Conservation (phyloP, 53 echinoderm and acorn worm species). For the Antedon mediterranea region DNA sequence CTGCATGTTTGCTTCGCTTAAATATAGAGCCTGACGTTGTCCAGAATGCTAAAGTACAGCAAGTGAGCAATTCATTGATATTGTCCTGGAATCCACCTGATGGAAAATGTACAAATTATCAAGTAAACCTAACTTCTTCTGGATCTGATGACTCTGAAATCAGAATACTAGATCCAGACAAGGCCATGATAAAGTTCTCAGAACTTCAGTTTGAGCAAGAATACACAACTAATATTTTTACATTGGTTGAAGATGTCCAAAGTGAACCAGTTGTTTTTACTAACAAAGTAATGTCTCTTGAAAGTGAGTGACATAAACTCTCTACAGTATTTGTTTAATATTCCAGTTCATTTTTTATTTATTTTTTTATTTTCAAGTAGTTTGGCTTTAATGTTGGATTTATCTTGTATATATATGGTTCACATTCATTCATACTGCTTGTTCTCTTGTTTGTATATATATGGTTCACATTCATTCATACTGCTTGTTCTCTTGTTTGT, state of each 20-base stretch:
- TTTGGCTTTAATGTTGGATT: no score
- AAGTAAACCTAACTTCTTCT: not conserved
- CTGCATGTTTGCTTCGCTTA: not conserved
- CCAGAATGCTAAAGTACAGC: conserved; percentile 6
- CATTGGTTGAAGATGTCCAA: conserved; percentile 39
- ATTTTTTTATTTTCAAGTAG: no score
- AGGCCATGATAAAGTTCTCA: conserved; percentile 24
- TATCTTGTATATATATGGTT: no score
- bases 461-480: no score
- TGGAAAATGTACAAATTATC: not conserved
- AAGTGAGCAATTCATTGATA: not conserved
- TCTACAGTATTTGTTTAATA: no score
- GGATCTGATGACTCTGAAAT: conserved; percentile 17
- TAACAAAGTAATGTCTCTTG: conserved; percentile 23
- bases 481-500: no score
- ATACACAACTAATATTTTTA: conserved; percentile 53
- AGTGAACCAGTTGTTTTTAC: conserved; percentile 46
- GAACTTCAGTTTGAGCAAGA: conserved; percentile 40
- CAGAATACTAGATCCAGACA: conserved; percentile 28
- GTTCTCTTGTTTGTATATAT: no score
- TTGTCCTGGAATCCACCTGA: conserved; percentile 17
- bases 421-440: no score
- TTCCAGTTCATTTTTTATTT: no score
- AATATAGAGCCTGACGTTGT: not conserved
- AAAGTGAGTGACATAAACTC: not conserved